A percentile compares a stretch with the other conserved stretches of the same genome.
Evolutionary conservation across 2,888 invertebrate species (phyloP).

Genomic region (Oxystoma pomonae): DNA sequence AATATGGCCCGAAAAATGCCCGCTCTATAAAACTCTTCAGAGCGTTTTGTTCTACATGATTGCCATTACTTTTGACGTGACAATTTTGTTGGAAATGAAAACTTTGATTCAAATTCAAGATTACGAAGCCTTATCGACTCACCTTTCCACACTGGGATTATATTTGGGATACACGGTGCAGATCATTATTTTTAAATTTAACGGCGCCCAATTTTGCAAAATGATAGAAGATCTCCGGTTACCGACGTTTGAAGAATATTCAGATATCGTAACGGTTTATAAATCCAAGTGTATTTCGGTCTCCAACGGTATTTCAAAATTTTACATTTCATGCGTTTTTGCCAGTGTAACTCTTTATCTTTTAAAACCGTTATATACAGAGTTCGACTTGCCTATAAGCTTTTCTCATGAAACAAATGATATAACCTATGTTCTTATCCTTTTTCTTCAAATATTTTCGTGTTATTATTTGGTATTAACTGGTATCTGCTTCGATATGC

Average conservation of each 20-base stretch:
- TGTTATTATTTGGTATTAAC: constrained; percentile 14
- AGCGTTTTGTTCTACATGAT: neutral
- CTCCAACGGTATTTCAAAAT: constrained; percentile 8
- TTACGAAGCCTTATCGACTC: constrained; percentile 11
- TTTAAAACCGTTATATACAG: constrained; percentile 12
- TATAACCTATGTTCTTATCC: neutral
- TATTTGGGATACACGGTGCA: constrained; percentile 14
- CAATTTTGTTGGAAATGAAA: constrained; percentile 11
- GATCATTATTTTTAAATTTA: constrained; percentile 14
- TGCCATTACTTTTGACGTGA: constrained; percentile 9
- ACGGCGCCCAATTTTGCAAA: neutral
- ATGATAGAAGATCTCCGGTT: constrained; percentile 4
- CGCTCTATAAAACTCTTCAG: neutral
- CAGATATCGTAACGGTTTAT: constrained; percentile 3
- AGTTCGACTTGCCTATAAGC: constrained; percentile 10
- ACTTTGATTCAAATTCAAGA: constrained; percentile 8
- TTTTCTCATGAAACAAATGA: constrained; percentile 9
- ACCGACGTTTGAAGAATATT: constrained; percentile 12
- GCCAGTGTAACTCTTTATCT: constrained; percentile 12
- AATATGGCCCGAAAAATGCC: constrained; percentile 9
- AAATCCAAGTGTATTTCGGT: constrained; percentile 10
- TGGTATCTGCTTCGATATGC: constrained; percentile 15
- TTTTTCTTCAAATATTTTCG: constrained; percentile 12
- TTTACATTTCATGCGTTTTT: constrained; percentile 10
- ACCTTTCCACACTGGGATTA: constrained; percentile 14